Conservation (phyloP, 2,888 invertebrate species). For the Agriopis leucophaearia region DNA sequence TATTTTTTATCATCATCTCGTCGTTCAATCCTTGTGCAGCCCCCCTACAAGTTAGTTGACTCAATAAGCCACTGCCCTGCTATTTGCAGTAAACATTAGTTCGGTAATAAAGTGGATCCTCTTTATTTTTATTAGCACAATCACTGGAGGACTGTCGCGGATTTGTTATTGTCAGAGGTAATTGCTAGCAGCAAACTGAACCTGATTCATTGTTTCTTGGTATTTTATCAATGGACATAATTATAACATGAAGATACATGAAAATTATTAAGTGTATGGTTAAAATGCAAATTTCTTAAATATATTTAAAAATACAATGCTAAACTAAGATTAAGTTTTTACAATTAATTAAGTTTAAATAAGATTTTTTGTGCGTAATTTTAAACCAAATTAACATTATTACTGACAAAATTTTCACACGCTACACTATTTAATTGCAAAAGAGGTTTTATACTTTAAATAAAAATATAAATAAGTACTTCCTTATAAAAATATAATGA, state of each 20-base stretch:
- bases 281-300: background rate
- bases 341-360: too few relatives aligned
- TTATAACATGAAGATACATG: background rate
- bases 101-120: conserved; percentile 29
- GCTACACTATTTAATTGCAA: too few relatives aligned
- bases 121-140: conserved; percentile 56
- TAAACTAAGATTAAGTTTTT: too few relatives aligned
- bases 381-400: too few relatives aligned
- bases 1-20: background rate
- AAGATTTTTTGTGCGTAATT: too few relatives aligned
- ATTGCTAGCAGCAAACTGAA: conserved; percentile 49
- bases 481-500: too few relatives aligned
- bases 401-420: too few relatives aligned
- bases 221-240: background rate
- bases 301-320: too few relatives aligned
- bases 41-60: conserved; percentile 4
- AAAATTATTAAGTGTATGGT: background rate
- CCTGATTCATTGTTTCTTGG: background rate
- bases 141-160: conserved; percentile 57
- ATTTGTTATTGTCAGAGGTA: conserved; percentile 69
- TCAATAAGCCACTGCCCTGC: conserved; percentile 2
- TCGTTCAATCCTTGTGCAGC: background rate
- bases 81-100: conserved; percentile 27
- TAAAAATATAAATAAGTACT: too few relatives aligned
- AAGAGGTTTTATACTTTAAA: too few relatives aligned